phyloP scores from a whole-genome alignment of 2,113 vertebrate species.

The Eurypyga helias region DNA sequence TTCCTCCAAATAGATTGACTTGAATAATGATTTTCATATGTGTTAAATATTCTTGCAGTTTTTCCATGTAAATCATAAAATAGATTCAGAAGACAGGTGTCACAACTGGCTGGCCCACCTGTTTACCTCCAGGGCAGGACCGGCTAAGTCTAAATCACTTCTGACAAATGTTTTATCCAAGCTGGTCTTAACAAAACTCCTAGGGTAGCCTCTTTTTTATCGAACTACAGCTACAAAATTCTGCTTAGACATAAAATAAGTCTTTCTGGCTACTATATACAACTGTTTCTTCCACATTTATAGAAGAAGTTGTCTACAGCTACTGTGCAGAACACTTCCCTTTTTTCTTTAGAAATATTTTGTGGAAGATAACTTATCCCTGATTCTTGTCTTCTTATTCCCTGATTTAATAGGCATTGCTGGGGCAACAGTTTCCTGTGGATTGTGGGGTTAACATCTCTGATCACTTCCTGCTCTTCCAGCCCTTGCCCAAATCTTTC shows the following conservation, averaged over 20 bases:
- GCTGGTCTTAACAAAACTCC: not conserved
- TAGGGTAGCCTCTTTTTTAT: not conserved
- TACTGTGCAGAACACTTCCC: not conserved
- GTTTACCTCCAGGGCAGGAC: too few species aligned
- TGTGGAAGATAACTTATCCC: not conserved
- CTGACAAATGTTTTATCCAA: not conserved
- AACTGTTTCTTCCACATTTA: not conserved
- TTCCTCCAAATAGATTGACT: not conserved
- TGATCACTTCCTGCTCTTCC: not conserved
- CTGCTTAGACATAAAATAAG: accelerated
- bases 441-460: not conserved
- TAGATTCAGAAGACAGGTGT: not conserved
- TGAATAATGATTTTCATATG: not conserved
- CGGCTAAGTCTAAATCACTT: not conserved
- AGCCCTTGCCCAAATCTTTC: not conserved
- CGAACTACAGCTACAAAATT: not conserved
- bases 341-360: not conserved
- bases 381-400: not conserved
- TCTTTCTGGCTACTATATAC: not conserved
- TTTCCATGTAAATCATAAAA: not conserved
- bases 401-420: not conserved
- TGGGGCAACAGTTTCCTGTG: not conserved
- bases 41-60: not conserved
- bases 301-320: not conserved
- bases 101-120: not conserved